Evolutionary conservation across 2,113 vertebrate species (phyloP).

Genomic region (Lutjanus erythropterus): DNA sequence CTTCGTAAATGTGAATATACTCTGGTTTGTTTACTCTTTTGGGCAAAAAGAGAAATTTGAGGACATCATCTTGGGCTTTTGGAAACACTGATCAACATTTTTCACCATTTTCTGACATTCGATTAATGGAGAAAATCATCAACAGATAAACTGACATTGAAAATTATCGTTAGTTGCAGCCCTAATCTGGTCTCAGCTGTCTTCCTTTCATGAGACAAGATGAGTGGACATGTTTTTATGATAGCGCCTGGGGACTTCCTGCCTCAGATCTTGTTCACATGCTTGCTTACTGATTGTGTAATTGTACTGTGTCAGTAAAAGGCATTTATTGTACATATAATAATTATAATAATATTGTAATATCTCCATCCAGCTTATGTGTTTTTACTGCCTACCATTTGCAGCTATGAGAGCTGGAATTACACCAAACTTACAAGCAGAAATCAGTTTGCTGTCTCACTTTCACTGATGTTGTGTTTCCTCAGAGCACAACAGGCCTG

Average conservation of each 20-base stretch:
- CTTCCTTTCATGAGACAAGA: neutral
- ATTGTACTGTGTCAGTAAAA: constrained; percentile 1
- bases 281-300: constrained; percentile 13
- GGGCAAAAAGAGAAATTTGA: too few species aligned
- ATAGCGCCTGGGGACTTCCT: constrained; percentile 31
- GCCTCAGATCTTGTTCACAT: constrained; percentile 15
- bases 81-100: too few species aligned
- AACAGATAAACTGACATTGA: too few species aligned
- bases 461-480: constrained; percentile 41
- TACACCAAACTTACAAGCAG: neutral
- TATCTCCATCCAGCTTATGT: neutral
- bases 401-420: neutral
- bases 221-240: constrained; percentile 5
- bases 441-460: constrained; percentile 6
- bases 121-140: too few species aligned
- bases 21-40: too few species aligned
- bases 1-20: too few species aligned
- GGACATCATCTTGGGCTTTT: too few species aligned
- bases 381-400: constrained; percentile 9
- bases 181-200: neutral
- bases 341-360: too few species aligned
- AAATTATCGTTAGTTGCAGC: too few species aligned
- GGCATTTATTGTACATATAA: neutral
- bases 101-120: too few species aligned
- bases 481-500: constrained; percentile 94